These are phyloP conservation scores for Cyclophora albipunctata DNA, from an alignment of 2,888 invertebrate species.

Conservation along the genomic window DNA sequence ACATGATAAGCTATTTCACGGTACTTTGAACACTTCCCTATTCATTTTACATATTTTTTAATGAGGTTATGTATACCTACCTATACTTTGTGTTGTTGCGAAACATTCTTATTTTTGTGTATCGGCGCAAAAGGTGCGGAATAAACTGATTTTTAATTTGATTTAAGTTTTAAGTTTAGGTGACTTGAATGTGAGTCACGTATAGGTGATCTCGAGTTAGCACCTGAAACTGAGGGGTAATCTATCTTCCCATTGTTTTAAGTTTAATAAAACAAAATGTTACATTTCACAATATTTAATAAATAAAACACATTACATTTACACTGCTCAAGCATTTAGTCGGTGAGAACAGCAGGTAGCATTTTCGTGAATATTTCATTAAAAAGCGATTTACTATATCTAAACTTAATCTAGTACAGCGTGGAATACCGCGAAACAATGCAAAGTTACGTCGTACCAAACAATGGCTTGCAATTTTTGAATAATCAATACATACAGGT, in stretches of 20 bases:
- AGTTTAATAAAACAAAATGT: no score
- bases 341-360: conserved; percentile 48
- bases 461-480: no score
- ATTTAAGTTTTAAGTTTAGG: no score
- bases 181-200: no score
- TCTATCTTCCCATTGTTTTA: no score
- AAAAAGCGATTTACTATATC: conserved; percentile 4
- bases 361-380: conserved; percentile 10
- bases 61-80: conserved; percentile 11
- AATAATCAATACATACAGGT: neutral
- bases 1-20: conserved; percentile 58
- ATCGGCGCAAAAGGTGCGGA: no score
- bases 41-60: conserved; percentile 21
- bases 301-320: conserved; percentile 59
- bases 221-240: no score
- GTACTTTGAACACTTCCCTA: conserved; percentile 28
- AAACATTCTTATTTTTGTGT: no score
- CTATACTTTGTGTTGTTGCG: neutral
- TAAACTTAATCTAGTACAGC: conserved; percentile 13
- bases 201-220: no score
- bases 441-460: no score
- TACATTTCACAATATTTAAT: conserved; percentile 50
- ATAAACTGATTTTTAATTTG: no score
- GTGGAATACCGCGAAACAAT: neutral
- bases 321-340: conserved; percentile 56